Conservation (phyloP, 1,140 invertebrate genomes). For the Leptinotarsa undecemlineata region DNA sequence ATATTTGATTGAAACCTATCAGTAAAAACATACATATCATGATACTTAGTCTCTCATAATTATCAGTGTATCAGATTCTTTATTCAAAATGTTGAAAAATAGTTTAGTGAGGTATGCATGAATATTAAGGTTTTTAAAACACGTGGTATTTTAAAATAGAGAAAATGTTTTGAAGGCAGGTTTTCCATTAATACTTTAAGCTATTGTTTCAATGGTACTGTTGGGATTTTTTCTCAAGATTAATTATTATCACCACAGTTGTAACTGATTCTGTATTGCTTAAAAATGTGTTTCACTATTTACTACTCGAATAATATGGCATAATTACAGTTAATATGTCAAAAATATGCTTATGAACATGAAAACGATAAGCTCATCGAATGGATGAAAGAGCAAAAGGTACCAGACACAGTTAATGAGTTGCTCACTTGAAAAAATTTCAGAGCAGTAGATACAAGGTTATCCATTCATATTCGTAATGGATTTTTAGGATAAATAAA, state of each 20-base stretch:
- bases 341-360: background rate
- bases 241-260: background rate
- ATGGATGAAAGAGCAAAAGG: background rate
- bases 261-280: background rate
- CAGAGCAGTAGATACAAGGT: background rate
- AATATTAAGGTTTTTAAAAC: no score
- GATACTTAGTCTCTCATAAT: no score
- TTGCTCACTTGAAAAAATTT: background rate
- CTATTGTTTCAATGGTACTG: background rate
- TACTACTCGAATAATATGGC: background rate
- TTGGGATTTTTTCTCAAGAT: background rate
- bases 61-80: no score
- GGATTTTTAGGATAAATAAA: slow-evolving; percentile 10
- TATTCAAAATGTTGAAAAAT: no score
- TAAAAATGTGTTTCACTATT: background rate
- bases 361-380: background rate
- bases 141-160: background rate
- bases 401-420: background rate
- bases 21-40: no score
- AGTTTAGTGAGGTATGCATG: no score
- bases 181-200: background rate
- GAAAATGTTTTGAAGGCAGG: background rate
- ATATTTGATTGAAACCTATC: no score
- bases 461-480: slow-evolving; percentile 22
- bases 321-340: background rate